Evolutionary conservation across 2,888 invertebrate genomes (phyloP).

Genomic region (Beris chalybata): DNA sequence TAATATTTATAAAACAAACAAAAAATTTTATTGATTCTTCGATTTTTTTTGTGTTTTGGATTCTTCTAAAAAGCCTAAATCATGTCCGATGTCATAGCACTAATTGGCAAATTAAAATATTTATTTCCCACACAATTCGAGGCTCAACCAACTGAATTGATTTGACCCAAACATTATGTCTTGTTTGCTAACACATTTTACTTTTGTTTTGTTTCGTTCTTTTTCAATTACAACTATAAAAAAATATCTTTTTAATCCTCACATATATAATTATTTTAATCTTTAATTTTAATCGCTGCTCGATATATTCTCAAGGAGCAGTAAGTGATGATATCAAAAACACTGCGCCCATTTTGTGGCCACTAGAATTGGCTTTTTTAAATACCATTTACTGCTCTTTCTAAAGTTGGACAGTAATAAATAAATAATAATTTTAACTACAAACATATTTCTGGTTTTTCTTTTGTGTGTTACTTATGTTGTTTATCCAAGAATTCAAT

Average conservation of each 20-base stretch:
- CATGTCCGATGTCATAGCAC: not conserved
- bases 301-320: no score
- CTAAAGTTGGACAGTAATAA: no score
- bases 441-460: no score
- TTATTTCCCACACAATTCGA: not conserved
- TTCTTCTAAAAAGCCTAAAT: not conserved
- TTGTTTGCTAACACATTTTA: not conserved
- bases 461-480: not conserved
- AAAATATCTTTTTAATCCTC: conserved; percentile 1
- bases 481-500: conserved; percentile 31
- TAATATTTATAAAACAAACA: not conserved
- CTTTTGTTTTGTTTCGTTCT: conserved; percentile 31
- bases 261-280: not conserved
- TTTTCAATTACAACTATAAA: conserved; percentile 13
- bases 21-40: not conserved
- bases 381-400: no score
- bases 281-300: no score
- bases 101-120: not conserved
- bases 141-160: no score
- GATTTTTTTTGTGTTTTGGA: not conserved
- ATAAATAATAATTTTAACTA: no score
- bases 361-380: no score
- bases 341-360: no score
- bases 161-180: not conserved
- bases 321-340: no score